A percentile compares a stretch with the other conserved stretches of the same genome.
phyloP scores from a whole-genome alignment of 2,888 invertebrate species.

The Candidula unifasciata region DNA sequence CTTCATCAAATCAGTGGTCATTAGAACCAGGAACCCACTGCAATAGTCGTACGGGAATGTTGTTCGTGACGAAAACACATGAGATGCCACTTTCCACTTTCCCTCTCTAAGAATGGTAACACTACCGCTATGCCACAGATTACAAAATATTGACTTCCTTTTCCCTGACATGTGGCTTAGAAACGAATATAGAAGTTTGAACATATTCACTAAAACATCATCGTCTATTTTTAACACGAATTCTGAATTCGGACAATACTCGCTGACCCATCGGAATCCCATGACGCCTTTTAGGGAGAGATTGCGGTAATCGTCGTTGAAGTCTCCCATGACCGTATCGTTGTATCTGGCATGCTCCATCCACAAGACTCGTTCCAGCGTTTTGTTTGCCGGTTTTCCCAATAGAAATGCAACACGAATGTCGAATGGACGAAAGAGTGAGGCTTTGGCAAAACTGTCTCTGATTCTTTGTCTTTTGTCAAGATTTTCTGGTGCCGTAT shows the following conservation, averaged over 20 bases:
- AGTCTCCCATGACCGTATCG: slow-evolving; percentile 70
- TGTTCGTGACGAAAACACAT: slow-evolving; percentile 5
- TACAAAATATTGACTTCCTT: slow-evolving; percentile 49
- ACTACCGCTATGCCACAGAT: slow-evolving; percentile 43
- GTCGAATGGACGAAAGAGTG: slow-evolving; percentile 46
- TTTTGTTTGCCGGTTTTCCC: slow-evolving; percentile 31
- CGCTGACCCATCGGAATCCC: slow-evolving; percentile 56
- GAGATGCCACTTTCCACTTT: slow-evolving; percentile 48
- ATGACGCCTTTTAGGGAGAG: slow-evolving; percentile 71
- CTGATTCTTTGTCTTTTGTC: slow-evolving; percentile 35
- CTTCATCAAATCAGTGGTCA: slow-evolving; percentile 49
- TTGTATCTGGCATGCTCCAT: slow-evolving; percentile 63
- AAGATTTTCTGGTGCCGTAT: slow-evolving; percentile 44
- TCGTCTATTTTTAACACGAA: slow-evolving; percentile 53
- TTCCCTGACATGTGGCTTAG: slow-evolving; percentile 39
- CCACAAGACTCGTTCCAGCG: slow-evolving; percentile 61
- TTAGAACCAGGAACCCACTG: slow-evolving; percentile 51
- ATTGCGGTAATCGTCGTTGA: slow-evolving; percentile 67
- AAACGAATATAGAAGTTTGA: slow-evolving; percentile 47
- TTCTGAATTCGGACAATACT: slow-evolving; percentile 46
- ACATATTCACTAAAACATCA: slow-evolving; percentile 51
- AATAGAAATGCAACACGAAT: slow-evolving; percentile 51
- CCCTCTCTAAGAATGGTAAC: slow-evolving; percentile 47
- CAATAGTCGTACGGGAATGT: slow-evolving; percentile 53
- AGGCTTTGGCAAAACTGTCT: slow-evolving; percentile 9